Conservation (phyloP, 2,888 invertebrate species). For the Acholoe squamosa region DNA sequence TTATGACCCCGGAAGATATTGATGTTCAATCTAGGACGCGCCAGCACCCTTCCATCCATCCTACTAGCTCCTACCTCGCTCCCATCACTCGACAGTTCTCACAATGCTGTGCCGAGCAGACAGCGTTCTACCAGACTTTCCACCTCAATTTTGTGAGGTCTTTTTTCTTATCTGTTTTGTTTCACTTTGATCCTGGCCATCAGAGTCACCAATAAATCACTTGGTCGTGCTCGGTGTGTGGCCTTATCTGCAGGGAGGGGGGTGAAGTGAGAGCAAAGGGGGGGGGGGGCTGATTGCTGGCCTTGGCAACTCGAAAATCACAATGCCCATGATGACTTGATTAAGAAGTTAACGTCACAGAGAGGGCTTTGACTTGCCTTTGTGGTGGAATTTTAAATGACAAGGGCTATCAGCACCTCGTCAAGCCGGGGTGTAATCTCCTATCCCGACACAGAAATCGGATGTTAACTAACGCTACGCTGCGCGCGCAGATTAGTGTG, state of each 20-base stretch:
- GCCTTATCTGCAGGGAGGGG: not conserved
- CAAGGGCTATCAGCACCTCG: not conserved
- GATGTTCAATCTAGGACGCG: slow-evolving; percentile 35
- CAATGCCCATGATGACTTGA: not conserved
- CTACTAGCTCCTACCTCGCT: not conserved
- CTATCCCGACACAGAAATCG: not conserved
- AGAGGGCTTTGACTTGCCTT: not conserved
- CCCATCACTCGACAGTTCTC: not conserved
- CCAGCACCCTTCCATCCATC: not conserved
- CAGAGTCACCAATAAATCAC: slow-evolving; percentile 27
- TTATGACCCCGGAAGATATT: slow-evolving; percentile 48
- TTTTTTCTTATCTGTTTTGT: not conserved
- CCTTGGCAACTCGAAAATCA: slow-evolving; percentile 18
- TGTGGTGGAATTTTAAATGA: slow-evolving; percentile 40
- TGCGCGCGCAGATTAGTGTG: not conserved
- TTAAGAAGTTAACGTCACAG: slow-evolving; percentile 36
- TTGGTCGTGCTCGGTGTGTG: slow-evolving; percentile 26
- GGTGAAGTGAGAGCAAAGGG: not conserved
- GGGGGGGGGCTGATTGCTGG: not conserved
- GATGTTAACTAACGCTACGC: slow-evolving; percentile 6
- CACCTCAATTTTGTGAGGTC: not conserved
- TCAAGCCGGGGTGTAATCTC: slow-evolving; percentile 21
- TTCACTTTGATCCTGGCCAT: slow-evolving; percentile 41
- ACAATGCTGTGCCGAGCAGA: not conserved
- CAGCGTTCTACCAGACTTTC: not conserved